A percentile compares a stretch with the other conserved stretches of the same genome.
Evolutionary conservation across 2,797 vertebrate genomes (phyloP).

Genomic region (Onychomys leucogaster): DNA sequence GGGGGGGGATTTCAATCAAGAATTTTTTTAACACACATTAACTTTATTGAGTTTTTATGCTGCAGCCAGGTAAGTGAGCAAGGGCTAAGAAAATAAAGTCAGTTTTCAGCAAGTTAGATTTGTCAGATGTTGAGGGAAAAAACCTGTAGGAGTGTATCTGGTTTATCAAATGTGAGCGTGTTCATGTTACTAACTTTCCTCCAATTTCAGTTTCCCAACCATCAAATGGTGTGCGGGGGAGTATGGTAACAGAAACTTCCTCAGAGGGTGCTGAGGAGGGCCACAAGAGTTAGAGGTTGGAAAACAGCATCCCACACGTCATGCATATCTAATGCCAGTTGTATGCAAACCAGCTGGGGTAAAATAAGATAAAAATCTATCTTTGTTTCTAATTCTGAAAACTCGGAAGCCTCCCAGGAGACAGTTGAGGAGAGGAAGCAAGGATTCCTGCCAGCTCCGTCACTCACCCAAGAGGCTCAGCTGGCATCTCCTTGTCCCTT

Average conservation of each 20-base stretch:
- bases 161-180: neutral
- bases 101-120: neutral
- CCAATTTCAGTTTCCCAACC: neutral
- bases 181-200: neutral
- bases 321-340: neutral
- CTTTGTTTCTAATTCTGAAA: slow-evolving; percentile 30
- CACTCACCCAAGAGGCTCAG: neutral
- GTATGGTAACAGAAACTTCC: neutral
- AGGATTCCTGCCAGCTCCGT: slow-evolving; percentile 24
- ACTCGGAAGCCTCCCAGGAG: neutral
- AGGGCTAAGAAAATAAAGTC: neutral
- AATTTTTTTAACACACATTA: neutral
- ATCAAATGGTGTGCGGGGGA: neutral
- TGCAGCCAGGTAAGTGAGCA: neutral
- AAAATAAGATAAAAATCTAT: slow-evolving; percentile 7
- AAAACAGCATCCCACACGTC: neutral
- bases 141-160: neutral
- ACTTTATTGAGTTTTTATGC: neutral
- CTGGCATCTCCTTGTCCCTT: slow-evolving; percentile 56
- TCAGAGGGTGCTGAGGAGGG: neutral
- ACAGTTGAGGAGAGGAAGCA: neutral
- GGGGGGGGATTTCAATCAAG: neutral
- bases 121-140: neutral
- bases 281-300: neutral
- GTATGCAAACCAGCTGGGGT: neutral